These are phyloP conservation scores for Stigmatopora argus DNA, from an alignment of 2,113 vertebrate genomes.

Conservation along the genomic window DNA sequence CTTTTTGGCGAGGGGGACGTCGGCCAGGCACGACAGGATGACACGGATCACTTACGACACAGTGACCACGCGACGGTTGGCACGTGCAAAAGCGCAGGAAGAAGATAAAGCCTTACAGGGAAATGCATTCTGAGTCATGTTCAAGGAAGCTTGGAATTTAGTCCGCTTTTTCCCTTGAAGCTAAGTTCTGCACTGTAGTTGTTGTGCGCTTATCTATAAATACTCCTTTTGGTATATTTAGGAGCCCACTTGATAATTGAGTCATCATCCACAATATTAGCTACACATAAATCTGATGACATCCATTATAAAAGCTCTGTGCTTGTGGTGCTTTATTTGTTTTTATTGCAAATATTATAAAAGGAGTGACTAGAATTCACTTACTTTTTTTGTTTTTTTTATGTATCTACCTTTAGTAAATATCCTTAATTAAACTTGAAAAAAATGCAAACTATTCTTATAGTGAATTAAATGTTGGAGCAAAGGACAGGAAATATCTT, in stretches of 20 bases:
- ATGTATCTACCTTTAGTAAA: no score
- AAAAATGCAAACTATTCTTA: no score
- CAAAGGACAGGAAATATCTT: no score
- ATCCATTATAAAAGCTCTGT: not conserved
- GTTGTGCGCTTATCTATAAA: not conserved
- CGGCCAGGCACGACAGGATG: not conserved
- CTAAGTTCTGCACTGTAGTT: not conserved
- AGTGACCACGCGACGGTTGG: slow-evolving; percentile 27
- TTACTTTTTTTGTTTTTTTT: no score
- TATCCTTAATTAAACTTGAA: no score
- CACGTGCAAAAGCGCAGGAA: slow-evolving; percentile 5
- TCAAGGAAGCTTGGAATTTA: not conserved
- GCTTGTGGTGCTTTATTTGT: no score
- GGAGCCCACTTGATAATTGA: not conserved
- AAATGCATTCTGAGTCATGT: slow-evolving; percentile 6
- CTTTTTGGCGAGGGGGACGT: not conserved
- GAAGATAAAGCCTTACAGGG: slow-evolving; percentile 6
- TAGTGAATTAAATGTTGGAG: no score
- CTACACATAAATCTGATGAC: not conserved
- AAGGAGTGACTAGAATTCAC: no score
- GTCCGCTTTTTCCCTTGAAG: not conserved
- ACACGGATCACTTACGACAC: slow-evolving; percentile 20
- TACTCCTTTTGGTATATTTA: slow-evolving; percentile 13
- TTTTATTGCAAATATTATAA: no score
- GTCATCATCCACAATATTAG: not conserved